phyloP scores from a whole-genome alignment of 35 echinoderm and acorn worm genomes.

The Lytechinus variegatus region DNA sequence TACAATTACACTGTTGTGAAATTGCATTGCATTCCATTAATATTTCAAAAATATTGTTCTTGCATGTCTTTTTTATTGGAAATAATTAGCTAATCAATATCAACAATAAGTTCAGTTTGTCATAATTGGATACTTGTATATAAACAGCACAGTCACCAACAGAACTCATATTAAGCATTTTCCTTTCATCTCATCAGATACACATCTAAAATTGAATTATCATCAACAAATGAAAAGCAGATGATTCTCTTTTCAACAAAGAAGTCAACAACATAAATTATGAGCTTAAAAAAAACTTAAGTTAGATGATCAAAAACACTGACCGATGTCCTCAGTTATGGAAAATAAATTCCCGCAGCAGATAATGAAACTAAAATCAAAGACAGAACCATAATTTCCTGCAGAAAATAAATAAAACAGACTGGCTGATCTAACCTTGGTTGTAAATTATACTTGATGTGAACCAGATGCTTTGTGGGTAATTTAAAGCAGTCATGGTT shows the following conservation, averaged over 20 bases:
- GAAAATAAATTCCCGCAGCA: not conserved
- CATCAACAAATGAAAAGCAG: not conserved
- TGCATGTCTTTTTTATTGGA: too few relatives aligned
- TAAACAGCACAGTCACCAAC: not conserved
- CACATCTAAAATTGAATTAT: not conserved
- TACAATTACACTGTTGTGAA: too few relatives aligned
- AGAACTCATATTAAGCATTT: not conserved
- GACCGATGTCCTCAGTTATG: not conserved
- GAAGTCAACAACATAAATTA: not conserved
- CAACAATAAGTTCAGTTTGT: not conserved
- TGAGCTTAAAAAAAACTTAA: not conserved
- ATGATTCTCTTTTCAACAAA: not conserved
- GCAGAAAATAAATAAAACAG: not conserved
- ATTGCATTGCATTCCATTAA: too few relatives aligned
- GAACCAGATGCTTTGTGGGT: not conserved
- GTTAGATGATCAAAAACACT: not conserved
- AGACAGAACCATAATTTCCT: not conserved
- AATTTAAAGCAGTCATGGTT: not conserved
- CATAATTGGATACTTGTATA: not conserved
- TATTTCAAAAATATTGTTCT: too few relatives aligned
- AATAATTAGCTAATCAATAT: not conserved
- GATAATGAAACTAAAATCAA: not conserved
- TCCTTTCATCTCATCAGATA: not conserved
- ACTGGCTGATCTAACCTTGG: constrained; percentile 1
- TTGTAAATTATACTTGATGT: constrained; percentile 7